A percentile compares a stretch with the other conserved stretches of the same genome.
Conservation (phyloP, 2,113 vertebrate genomes). For the Paratilapia polleni region DNA sequence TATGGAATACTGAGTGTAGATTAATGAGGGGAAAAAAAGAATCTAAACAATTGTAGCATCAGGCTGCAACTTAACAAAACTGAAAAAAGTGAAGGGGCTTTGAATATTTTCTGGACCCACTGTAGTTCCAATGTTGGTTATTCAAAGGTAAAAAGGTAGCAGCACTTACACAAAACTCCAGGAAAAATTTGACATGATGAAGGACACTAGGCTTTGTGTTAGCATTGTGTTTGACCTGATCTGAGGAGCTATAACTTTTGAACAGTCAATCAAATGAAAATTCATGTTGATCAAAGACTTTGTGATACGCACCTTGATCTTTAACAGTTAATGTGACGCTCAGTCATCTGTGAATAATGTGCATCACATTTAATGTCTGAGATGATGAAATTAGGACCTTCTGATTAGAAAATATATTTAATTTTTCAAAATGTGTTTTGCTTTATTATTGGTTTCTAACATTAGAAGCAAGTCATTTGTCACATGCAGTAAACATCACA, state of each 20-base stretch:
- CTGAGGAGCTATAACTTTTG: not conserved
- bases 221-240: not conserved
- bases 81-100: no score
- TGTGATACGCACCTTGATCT: not conserved
- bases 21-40: no score
- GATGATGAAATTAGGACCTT: not conserved
- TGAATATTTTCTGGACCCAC: no score
- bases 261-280: not conserved
- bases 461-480: not conserved
- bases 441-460: not conserved
- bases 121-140: not conserved
- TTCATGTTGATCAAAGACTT: not conserved
- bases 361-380: not conserved
- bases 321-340: not conserved
- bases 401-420: not conserved
- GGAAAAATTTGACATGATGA: not conserved
- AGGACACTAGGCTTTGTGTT: not conserved
- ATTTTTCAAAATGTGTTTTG: not conserved
- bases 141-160: not conserved
- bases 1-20: no score
- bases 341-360: not conserved
- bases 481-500: slow-evolving; percentile 2
- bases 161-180: not conserved
- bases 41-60: no score
- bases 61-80: no score